Base-by-base conservation (phyloP, 1,140 invertebrate species). In the Ruditapes philippinarum region DNA sequence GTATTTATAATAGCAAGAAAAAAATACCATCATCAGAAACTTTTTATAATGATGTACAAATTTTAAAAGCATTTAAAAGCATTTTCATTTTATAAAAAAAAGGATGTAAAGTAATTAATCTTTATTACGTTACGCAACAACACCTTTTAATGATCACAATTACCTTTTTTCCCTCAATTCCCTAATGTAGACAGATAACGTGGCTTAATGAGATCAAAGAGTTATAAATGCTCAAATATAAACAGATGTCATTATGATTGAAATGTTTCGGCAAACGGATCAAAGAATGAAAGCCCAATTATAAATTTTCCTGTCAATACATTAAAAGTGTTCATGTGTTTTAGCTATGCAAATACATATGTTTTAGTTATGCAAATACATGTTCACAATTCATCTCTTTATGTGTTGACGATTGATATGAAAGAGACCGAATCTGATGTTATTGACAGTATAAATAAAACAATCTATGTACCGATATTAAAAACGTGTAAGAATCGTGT, bases 161-260 rank as follows among this genome's bases (percentile, higher is more conserved):
- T n/a, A n/a, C n/a, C 42, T 45, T 62, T 62, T 62, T 5, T 25
- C n/a, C 28, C 3, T 28, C 5, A 1, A 11, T 62, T 19, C 25
- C 57, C 5, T 62, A 62, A 62, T 62, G 57, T n/a, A 62, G 57
- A 62, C 57, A 62, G n/a, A 19, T 49, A 78, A 51, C 54, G 28
- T 36, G n/a, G n/a, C 36, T 33, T 51, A 54, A 33, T 54, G 36
- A 33, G 74, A 78, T 78, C 74, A 78, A 78, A 78, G 74, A 28
- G 19, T 36, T 45, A 70, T 70, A 70, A 36, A 36, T 19, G 14
- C 33, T 36, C 3, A 73, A 73, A 57, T 22, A 33, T 33, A 73
- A 51, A 54, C 73, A 78, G 19, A 54, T 54, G 74, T 51, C 74
- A 51, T 5, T 31, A 51, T 78, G 74, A 78, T 78, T 78, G 74